Base-by-base conservation (phyloP, 2,888 invertebrate genomes). In the Lottia gigantea region DNA sequence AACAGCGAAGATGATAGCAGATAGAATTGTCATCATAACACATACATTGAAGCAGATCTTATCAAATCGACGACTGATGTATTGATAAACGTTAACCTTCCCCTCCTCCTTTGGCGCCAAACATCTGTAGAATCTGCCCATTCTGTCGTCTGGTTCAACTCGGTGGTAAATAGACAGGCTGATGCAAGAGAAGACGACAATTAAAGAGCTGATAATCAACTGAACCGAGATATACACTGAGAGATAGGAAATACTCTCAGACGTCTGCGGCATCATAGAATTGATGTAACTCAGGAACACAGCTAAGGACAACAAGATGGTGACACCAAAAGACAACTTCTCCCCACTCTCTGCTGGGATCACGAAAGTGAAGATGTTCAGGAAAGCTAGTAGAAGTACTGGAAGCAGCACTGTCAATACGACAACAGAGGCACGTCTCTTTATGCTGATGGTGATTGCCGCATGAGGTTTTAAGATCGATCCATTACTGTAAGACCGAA, bases 201-300 rank as follows among this genome's bases (percentile, higher is more conserved):
- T 14, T 4, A 55, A 11, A 23, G 55, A 55, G 23, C 55, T 55
- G 23, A 55, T 19, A 19, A 55, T 23, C 55, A 55, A 55, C 55
- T 55, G 55, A 14, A 23, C 23, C 12, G 55, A 55, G 23, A 55
- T 55, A 11, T 23, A 55, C 19, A 55, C 16, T 12, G 55, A 1
- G 11, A 55, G 15, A 23, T 55, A 55, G 23, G 55, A 55, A 23
- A 55, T 55, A 12, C 19, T 55, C 23, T 55, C 55, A 6, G 55
- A 55, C 19, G 55, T 55, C 23, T 55, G 55, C 12, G 55, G 55
- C 55, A 55, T 55, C 55, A 55, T 23, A 23, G 55, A 55, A 23
- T 55, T 55, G 12, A 55, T 55, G 11, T 12, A 55, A 23, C 19
- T 23, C 55, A 55, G 19, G 23, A 55, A 55, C 0, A 55, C 55